These are phyloP conservation scores for Taeniopygia guttata DNA, from an alignment of 2,797 vertebrate species.

Conservation along the genomic window DNA sequence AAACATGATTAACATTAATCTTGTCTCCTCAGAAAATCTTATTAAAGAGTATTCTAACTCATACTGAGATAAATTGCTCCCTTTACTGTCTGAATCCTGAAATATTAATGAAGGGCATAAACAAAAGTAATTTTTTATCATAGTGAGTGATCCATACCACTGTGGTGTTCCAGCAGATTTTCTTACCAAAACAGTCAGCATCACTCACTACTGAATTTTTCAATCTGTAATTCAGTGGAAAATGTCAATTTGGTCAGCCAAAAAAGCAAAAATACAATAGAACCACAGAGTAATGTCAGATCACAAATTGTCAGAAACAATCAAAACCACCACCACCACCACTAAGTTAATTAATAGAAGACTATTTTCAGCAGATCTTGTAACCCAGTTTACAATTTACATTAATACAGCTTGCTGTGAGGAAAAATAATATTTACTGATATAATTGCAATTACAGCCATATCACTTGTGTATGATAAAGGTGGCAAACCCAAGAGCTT, in stretches of 20 bases:
- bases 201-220: background rate
- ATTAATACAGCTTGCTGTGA: background rate
- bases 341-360: background rate
- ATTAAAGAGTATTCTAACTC: constrained; percentile 22
- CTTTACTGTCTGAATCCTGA: constrained; percentile 20
- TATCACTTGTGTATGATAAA: background rate
- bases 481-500: background rate
- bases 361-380: background rate
- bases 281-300: background rate
- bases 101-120: constrained; percentile 58
- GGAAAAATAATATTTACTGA: background rate
- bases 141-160: background rate
- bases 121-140: constrained; percentile 5
- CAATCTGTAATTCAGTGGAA: background rate
- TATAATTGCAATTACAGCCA: background rate
- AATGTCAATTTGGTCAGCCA: background rate
- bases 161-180: background rate
- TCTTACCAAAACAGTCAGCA: background rate
- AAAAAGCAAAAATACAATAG: background rate
- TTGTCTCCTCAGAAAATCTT: constrained; percentile 26
- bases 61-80: constrained; percentile 17
- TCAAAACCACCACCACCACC: fast-evolving
- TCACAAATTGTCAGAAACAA: background rate
- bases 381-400: background rate
- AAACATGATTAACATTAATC: constrained; percentile 50